Evolutionary conservation across 2,797 vertebrate genomes (phyloP).

Genomic region (Menidia menidia): DNA sequence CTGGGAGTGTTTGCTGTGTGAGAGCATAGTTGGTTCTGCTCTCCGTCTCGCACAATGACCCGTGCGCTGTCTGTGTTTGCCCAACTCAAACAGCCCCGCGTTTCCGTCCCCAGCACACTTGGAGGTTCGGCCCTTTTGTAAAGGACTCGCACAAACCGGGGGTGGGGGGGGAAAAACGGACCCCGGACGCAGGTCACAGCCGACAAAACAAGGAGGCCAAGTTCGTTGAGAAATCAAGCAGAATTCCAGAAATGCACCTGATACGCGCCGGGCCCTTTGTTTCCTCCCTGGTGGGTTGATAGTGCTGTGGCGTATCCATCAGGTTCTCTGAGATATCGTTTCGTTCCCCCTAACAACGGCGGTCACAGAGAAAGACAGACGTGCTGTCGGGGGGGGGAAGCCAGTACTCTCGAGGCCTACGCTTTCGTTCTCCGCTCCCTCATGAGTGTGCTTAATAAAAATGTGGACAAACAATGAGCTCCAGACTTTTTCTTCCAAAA

Average conservation of each 20-base stretch:
- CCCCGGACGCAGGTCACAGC: conserved; percentile 62
- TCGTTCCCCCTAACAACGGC: conserved; percentile 47
- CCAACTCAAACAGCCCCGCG: conserved; percentile 75
- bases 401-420: conserved; percentile 12
- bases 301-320: conserved; percentile 52
- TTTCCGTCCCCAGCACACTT: conserved; percentile 71
- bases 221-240: conserved; percentile 78
- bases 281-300: conserved; percentile 37
- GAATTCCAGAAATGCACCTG: conserved; percentile 64
- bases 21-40: conserved; percentile 60
- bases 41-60: conserved; percentile 74
- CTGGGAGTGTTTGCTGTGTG: conserved; percentile 81
- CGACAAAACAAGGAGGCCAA: conserved; percentile 62
- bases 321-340: conserved; percentile 63
- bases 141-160: conserved; percentile 43
- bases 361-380: conserved; percentile 65
- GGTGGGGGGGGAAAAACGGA: conserved; percentile 45
- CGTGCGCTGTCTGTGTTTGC: conserved; percentile 80
- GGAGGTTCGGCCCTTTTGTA: conserved; percentile 67
- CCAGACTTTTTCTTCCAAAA: conserved; percentile 33
- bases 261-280: conserved; percentile 26
- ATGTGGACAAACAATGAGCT: conserved; percentile 41
- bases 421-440: conserved; percentile 24
- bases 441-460: conserved; percentile 31
- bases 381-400: conserved; percentile 22